Conservation (phyloP, 2,113 vertebrate genomes). For the Peucedramus taeniatus region DNA sequence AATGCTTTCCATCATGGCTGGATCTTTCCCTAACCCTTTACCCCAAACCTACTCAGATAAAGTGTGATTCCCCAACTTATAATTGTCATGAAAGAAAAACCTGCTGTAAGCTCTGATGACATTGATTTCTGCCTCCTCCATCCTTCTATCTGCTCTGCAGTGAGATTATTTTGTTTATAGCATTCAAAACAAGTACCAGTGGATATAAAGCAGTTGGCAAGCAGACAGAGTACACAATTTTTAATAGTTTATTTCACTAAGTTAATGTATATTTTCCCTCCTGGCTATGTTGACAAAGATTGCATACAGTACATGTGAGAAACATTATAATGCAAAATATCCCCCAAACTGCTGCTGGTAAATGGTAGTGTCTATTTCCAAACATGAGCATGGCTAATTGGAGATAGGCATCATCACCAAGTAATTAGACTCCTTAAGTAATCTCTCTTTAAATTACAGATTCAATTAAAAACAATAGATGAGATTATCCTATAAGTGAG, state of each 20-base stretch:
- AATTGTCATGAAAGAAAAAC: neutral
- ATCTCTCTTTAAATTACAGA: constrained; percentile 9
- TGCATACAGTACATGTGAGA: neutral
- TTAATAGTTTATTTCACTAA: neutral
- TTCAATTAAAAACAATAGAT: constrained; percentile 28
- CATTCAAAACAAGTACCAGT: neutral
- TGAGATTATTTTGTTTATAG: neutral
- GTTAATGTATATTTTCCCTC: neutral
- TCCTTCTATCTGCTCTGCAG: neutral
- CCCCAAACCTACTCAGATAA: neutral
- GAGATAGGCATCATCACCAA: neutral
- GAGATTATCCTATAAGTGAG: neutral
- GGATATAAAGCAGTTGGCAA: neutral
- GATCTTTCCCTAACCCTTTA: neutral
- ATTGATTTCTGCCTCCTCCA: neutral
- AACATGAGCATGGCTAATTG: constrained; percentile 35
- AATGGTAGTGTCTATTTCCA: constrained; percentile 24
- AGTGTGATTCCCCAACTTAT: neutral
- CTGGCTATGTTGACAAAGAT: neutral
- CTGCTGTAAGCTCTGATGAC: neutral
- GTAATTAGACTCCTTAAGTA: constrained; percentile 20
- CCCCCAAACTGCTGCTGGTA: neutral
- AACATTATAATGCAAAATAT: constrained; percentile 8
- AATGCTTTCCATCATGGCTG: neutral
- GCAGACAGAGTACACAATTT: neutral